Conservation (phyloP, 2,888 invertebrate genomes). For the Oeneis ivallda region DNA sequence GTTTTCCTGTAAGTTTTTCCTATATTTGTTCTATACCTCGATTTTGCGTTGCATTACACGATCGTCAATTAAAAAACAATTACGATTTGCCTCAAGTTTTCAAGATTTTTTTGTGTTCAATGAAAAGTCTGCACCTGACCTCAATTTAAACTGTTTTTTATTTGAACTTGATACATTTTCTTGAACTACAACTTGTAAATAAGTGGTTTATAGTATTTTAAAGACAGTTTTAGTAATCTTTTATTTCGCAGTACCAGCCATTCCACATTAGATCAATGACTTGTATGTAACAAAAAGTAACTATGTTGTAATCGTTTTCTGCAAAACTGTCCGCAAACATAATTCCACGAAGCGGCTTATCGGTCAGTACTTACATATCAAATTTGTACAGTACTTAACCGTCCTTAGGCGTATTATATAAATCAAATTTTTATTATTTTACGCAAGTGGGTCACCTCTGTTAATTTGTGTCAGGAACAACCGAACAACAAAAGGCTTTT, state of each 20-base stretch:
- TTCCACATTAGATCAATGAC: constrained; percentile 27
- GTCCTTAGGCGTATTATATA: constrained; percentile 8
- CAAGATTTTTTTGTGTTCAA: no score
- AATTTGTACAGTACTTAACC: constrained; percentile 19
- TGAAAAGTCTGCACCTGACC: no score
- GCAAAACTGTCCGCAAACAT: constrained; percentile 27
- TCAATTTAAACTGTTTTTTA: no score
- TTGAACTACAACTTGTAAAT: neutral
- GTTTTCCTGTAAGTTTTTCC: no score
- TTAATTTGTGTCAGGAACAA: neutral
- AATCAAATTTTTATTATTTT: constrained; percentile 9
- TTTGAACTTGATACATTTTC: no score
- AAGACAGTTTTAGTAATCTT: neutral
- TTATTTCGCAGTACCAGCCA: neutral
- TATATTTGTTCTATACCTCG: no score
- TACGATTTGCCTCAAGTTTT: no score
- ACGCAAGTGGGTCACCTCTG: constrained; percentile 11
- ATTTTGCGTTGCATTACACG: no score
- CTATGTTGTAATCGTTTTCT: constrained; percentile 41
- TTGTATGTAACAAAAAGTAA: constrained; percentile 32
- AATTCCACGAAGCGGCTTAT: constrained; percentile 35
- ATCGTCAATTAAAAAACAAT: no score
- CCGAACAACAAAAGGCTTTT: neutral
- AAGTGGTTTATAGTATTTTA: neutral
- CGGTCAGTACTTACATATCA: constrained; percentile 26